These are phyloP conservation scores for Mastomys coucha DNA, from an alignment of 2,113 vertebrate genomes.

Conservation along the genomic window DNA sequence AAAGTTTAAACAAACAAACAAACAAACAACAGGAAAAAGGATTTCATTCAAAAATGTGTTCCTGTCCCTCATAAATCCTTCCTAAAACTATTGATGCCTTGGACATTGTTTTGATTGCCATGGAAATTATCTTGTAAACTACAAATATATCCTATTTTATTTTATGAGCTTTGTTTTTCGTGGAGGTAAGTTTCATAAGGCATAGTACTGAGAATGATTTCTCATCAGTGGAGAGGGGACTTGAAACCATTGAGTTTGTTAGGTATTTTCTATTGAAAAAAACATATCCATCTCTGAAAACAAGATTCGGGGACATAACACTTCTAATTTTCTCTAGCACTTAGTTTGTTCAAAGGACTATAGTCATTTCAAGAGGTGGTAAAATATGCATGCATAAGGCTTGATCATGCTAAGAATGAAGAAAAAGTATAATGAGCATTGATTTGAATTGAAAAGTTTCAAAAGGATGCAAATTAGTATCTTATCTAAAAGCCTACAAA, in stretches of 20 bases:
- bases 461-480: slow-evolving; percentile 70
- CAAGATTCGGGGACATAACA: slow-evolving; percentile 41
- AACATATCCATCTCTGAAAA: slow-evolving; percentile 53
- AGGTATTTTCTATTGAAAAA: slow-evolving; percentile 21
- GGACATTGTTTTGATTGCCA: slow-evolving; percentile 36
- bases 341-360: slow-evolving; percentile 68
- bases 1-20: not conserved
- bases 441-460: slow-evolving; percentile 70
- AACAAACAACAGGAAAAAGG: not conserved
- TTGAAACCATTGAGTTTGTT: slow-evolving; percentile 57
- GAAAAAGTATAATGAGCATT: slow-evolving; percentile 69
- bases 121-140: slow-evolving; percentile 16
- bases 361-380: slow-evolving; percentile 65
- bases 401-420: slow-evolving; percentile 62
- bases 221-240: not conserved
- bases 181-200: not conserved
- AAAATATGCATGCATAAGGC: slow-evolving; percentile 42
- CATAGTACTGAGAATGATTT: not conserved
- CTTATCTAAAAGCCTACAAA: slow-evolving; percentile 71
- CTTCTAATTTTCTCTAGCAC: slow-evolving; percentile 51
- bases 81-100: not conserved
- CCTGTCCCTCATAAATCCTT: not conserved
- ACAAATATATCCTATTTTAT: not conserved
- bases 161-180: slow-evolving; percentile 25
- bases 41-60: not conserved